Evolutionary conservation across 2,888 invertebrate species (phyloP), one percentile per base, ranked within the genome.

Genomic region (Sarcophaga rosellei): DNA sequence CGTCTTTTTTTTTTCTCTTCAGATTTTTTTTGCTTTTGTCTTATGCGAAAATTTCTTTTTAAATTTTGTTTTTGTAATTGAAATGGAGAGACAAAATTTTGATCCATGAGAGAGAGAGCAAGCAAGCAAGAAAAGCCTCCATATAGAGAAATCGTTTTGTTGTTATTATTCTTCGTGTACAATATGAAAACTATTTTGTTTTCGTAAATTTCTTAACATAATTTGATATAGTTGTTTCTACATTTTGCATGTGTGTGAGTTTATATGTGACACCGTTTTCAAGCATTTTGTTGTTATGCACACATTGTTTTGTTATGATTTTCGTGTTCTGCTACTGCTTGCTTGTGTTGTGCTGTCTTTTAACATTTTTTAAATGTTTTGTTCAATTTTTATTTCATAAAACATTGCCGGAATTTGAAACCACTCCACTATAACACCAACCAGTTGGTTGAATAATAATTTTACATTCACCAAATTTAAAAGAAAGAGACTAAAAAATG

Each of bases 181-280:
- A 35, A 8, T 35, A 35, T 35, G 35, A 35, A 35, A 45, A 21
- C 57, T 57, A 23, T 57, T 57, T 57, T 72, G 25, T 72, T n/a
- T 59, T 72, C 59, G 72, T 59, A 20, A n/a, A 57, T 17, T 57
- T 57, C 15, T 57, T 57, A 57, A 57, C 57, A 57, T 57, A 57
- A 57, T 57, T 57, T 57, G 15, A 15, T 57, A 17, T 57, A 57
- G 57, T 17, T 57, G 57, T 57, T 57, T 57, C 57, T 15, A 57
- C 57, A 3, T 17, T 57, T 15, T 57, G 57, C 57, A 17, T 17
- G 8, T 57, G n/a, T 57, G 57, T 15, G 57, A 17, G 15, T 57
- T 17, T 35, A 2, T 35, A n/a, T 15, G 10, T 72, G 72, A 72
- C 72, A 72, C 72, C 59, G 59, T 72, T 72, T 72, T 23, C 70